A percentile compares a stretch with the other conserved stretches of the same genome.
These are phyloP conservation scores for Byasa hedistus DNA, from an alignment of 2,888 invertebrate genomes.

Conservation along the genomic window DNA sequence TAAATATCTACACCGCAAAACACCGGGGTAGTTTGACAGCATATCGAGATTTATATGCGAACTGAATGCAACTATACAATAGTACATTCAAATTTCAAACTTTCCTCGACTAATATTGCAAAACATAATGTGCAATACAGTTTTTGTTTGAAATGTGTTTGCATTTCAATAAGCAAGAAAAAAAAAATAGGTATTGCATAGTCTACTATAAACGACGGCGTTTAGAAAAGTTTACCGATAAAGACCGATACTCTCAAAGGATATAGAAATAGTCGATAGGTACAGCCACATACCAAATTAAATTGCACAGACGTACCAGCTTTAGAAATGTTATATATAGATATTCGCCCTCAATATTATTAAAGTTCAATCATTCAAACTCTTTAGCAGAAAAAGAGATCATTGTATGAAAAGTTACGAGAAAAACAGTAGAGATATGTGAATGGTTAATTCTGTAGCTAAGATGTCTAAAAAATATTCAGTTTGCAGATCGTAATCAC, in stretches of 20 bases:
- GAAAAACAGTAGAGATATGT: no score
- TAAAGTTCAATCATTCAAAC: no score
- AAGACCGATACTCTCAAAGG: neutral
- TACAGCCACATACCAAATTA: neutral
- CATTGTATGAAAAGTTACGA: no score
- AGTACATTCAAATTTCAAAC: conserved; percentile 11
- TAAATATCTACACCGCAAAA: conserved; percentile 14
- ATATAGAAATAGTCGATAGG: neutral
- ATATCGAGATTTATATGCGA: conserved; percentile 33
- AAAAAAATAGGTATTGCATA: neutral
- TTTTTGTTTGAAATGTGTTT: conserved; percentile 10
- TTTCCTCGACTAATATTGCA: conserved; percentile 27
- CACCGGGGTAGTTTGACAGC: conserved; percentile 28
- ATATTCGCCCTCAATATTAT: no score
- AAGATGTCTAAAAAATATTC: neutral
- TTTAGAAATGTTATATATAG: no score
- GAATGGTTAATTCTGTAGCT: neutral
- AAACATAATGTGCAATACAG: no score
- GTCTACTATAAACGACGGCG: neutral
- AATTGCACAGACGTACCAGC: no score
- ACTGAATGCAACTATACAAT: conserved; percentile 27
- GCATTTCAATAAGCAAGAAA: neutral
- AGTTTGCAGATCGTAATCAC: neutral
- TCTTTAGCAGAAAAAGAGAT: no score
- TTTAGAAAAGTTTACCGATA: neutral